phyloP scores from a whole-genome alignment of 1,140 invertebrate species.

The Drosophila sucinea region DNA sequence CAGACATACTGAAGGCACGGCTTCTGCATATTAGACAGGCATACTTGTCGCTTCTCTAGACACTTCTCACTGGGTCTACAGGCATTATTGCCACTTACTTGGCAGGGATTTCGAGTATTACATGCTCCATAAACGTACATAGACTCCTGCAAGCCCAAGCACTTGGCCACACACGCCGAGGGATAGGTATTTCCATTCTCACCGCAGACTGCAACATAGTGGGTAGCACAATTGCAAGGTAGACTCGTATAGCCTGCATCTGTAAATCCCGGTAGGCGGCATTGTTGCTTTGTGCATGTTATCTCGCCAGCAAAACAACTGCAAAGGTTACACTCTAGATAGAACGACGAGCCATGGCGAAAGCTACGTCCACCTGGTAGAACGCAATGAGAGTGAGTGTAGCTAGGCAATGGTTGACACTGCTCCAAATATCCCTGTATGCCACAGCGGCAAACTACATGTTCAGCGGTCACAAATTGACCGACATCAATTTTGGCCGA shows the following conservation, averaged over 20 bases:
- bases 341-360: conserved; percentile 87
- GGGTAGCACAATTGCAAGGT: conserved; percentile 93
- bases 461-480: conserved; percentile 51
- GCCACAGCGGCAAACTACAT: conserved; percentile 89
- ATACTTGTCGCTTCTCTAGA: conserved; percentile 88
- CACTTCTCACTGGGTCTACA: conserved; percentile 88
- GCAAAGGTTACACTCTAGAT: conserved; percentile 93
- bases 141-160: conserved; percentile 88
- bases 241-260: conserved; percentile 85
- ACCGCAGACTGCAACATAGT: conserved; percentile 93
- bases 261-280: conserved; percentile 82
- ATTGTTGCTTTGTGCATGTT: conserved; percentile 90
- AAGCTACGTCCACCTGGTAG: conserved; percentile 86
- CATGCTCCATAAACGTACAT: conserved; percentile 91
- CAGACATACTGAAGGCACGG: conserved; percentile 92
- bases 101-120: conserved; percentile 85
- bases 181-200: conserved; percentile 92
- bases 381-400: conserved; percentile 87
- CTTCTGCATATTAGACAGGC: conserved; percentile 89
- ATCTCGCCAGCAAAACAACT: conserved; percentile 92
- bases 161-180: conserved; percentile 92
- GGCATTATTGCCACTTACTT: conserved; percentile 83
- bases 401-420: conserved; percentile 89
- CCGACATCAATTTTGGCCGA: conserved; percentile 36
- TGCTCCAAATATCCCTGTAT: conserved; percentile 87